phyloP scores from a whole-genome alignment of 2,113 vertebrate species.

The Malurus melanocephalus region DNA sequence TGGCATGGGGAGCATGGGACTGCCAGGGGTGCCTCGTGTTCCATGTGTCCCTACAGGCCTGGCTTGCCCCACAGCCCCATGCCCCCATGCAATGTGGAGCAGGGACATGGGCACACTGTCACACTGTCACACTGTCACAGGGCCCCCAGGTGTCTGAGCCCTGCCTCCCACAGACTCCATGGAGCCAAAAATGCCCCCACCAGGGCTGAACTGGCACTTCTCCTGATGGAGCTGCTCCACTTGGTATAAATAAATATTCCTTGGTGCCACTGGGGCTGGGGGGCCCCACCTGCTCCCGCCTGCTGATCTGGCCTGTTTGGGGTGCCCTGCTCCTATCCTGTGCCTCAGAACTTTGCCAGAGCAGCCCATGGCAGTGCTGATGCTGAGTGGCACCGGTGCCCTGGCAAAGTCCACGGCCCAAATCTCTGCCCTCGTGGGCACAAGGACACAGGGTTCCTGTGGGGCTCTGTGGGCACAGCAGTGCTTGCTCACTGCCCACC shows the following conservation, averaged over 20 bases:
- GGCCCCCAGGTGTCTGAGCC: fast-evolving
- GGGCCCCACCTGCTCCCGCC: background rate
- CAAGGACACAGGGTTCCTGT: fast-evolving
- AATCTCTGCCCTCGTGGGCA: background rate
- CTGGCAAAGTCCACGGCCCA: background rate
- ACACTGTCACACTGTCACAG: fast-evolving
- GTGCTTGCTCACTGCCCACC: fast-evolving
- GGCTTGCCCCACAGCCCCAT: background rate
- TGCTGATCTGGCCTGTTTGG: background rate
- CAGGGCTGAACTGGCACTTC: background rate
- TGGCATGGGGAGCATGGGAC: fast-evolving
- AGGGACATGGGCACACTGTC: background rate
- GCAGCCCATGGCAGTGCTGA: fast-evolving
- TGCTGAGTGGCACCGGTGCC: background rate
- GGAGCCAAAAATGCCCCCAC: background rate
- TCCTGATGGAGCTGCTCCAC: slow-evolving; percentile 40
- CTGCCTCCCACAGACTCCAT: background rate
- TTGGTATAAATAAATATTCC: slow-evolving; percentile 31
- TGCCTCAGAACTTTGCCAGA: background rate
- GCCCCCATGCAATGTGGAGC: background rate
- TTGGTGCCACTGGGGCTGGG: fast-evolving
- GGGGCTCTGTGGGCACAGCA: background rate
- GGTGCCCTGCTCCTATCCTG: background rate
- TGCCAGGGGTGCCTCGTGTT: fast-evolving
- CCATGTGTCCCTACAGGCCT: fast-evolving